These are phyloP conservation scores for Dromaius novaehollandiae DNA, from an alignment of 2,113 vertebrate species.

Conservation along the genomic window DNA sequence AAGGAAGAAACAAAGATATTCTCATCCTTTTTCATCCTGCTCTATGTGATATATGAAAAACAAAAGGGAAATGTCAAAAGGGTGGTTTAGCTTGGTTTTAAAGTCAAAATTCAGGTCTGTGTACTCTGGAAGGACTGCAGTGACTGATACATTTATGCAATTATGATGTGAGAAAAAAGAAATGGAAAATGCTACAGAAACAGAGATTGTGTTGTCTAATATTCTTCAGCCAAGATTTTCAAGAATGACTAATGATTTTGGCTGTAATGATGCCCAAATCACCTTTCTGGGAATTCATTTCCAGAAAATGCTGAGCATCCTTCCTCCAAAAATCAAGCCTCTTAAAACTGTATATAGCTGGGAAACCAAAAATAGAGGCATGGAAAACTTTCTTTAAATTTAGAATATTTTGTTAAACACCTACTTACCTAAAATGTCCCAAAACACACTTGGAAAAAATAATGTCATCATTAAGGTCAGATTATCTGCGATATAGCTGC, in stretches of 20 bases:
- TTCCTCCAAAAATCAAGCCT: slow-evolving; percentile 5
- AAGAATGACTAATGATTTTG: slow-evolving; percentile 25
- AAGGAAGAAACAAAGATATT: neutral
- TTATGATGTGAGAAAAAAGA: neutral
- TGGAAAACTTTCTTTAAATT: neutral
- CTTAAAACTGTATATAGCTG: neutral
- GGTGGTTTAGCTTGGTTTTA: neutral
- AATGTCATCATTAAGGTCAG: neutral
- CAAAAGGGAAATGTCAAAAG: neutral
- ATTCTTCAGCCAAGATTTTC: slow-evolving; percentile 24
- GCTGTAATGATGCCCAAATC: neutral
- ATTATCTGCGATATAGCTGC: neutral
- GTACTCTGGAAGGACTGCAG: neutral
- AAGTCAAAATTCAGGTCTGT: neutral
- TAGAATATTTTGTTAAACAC: neutral
- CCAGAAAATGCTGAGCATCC: neutral
- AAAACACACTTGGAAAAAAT: slow-evolving; percentile 5
- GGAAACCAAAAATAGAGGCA: neutral
- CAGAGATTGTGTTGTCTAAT: neutral
- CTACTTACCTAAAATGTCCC: neutral
- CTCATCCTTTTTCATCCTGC: neutral
- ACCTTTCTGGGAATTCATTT: neutral
- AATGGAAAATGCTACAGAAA: neutral
- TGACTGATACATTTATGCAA: slow-evolving; percentile 3
- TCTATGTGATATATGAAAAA: neutral